phyloP scores from a whole-genome alignment of 2,797 vertebrate genomes.

The Sebastes cheni region DNA sequence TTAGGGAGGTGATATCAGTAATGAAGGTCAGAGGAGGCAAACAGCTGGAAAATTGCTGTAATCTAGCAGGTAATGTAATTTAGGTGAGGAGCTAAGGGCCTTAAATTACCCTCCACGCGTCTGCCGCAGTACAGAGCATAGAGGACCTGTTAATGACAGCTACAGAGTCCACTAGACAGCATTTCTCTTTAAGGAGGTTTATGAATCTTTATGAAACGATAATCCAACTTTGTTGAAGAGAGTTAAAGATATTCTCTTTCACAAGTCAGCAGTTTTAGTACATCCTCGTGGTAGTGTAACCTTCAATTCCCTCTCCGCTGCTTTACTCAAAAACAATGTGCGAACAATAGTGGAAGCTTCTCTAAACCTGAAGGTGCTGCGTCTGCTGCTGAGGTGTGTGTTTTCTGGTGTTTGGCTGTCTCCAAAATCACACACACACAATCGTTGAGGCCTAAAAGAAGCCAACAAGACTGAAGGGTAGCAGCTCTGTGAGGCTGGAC shows the following conservation, averaged over 20 bases:
- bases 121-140: neutral
- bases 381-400: neutral
- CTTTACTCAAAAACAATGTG: neutral
- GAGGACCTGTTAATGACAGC: conserved; percentile 32
- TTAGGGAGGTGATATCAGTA: conserved; percentile 50
- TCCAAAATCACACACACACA: neutral
- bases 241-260: too few species aligned
- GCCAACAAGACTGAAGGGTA: neutral
- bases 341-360: neutral
- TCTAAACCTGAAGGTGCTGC: neutral
- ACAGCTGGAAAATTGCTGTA: conserved; percentile 75
- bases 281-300: neutral
- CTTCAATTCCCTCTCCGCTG: neutral
- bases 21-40: conserved; percentile 74
- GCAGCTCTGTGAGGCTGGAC: neutral
- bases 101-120: conserved; percentile 52
- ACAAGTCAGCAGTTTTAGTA: neutral
- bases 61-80: conserved; percentile 78
- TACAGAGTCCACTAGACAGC: neutral
- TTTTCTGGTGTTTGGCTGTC: conserved; percentile 6
- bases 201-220: conserved; percentile 1
- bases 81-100: conserved; percentile 60
- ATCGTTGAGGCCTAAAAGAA: neutral
- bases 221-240: too few species aligned
- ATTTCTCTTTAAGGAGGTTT: neutral